Base-by-base conservation (phyloP, 2,113 vertebrate species). In the Heloderma charlesbogerti region DNA sequence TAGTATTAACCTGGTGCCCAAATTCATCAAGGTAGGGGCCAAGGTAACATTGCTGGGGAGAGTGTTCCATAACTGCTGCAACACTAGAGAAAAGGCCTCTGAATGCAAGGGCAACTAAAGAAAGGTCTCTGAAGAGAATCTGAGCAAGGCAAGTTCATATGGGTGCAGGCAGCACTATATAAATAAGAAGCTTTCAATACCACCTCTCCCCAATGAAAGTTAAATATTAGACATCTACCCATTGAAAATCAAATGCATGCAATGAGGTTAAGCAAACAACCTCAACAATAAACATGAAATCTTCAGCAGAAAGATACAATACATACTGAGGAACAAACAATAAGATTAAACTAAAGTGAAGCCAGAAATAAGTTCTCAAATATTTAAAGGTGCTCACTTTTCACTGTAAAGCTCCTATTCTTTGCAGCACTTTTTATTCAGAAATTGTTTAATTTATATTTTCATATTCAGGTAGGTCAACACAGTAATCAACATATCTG, bases 151-250 rank as follows among this genome's bases (percentile, higher is more conserved):
- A 84, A n/a, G n/a, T 63, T 25, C 57, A 84, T 22, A 60, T 27
- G 7, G 81, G 22, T 45, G 45, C 84, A 85, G 43, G 31, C 16
- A 20, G 31, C 31, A 54, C 31, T n/a, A 82, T 31, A 78, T 63
- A 88, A 79, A 89, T 16, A 88, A 66, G 29, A 81, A 71, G 71
- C n/a, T 57, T 89, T 40, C 66, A 89, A 72, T 82, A 54, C 16
- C 67, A 54, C 3, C 2, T 54, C 43, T 48, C 12, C 67, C 45
- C 34, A 57, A 63, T 43, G 6, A 84, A 84, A 8, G 54, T 75
- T 63, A 22, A 77, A 74, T 63, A 84, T 63, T 90, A 77, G 57
- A 25, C 8, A 40, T 40, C 51, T 84, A 69, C 8, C 8, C 57
- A 89, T 2, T 75, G 43, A 85, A 78, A 16, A 77, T 18, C 37